phyloP scores from a whole-genome alignment of 2,113 vertebrate species.

The Poecile atricapillus region DNA sequence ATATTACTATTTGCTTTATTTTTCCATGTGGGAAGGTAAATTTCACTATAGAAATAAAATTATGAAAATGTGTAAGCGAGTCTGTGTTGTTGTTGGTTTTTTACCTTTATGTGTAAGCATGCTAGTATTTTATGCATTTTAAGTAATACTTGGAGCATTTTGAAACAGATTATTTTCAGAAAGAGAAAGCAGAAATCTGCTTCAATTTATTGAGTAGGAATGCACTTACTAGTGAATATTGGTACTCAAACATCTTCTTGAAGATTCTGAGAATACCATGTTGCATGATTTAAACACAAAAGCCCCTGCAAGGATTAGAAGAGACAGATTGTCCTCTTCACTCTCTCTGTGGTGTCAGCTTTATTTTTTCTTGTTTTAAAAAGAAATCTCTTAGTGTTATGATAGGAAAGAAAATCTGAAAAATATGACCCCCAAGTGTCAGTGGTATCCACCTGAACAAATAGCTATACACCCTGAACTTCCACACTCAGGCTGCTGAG shows the following conservation, averaged over 20 bases:
- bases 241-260: neutral
- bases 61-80: constrained; percentile 56
- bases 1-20: constrained; percentile 68
- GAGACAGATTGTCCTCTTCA: neutral
- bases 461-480: neutral
- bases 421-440: constrained; percentile 32
- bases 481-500: neutral
- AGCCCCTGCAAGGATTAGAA: neutral
- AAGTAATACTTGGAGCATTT: constrained; percentile 43
- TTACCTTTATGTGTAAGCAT: constrained; percentile 61
- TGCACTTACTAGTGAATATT: neutral
- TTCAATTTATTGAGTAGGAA: neutral
- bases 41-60: constrained; percentile 28
- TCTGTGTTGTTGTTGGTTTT: constrained; percentile 60
- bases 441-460: constrained; percentile 54
- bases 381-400: constrained; percentile 9
- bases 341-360: neutral
- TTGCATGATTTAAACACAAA: neutral
- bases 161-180: neutral
- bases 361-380: constrained; percentile 8
- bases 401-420: constrained; percentile 28
- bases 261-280: neutral
- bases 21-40: constrained; percentile 65
- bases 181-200: neutral
- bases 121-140: constrained; percentile 52